Evolutionary conservation across 2,888 invertebrate species (phyloP).

Genomic region (Luperina testacea): DNA sequence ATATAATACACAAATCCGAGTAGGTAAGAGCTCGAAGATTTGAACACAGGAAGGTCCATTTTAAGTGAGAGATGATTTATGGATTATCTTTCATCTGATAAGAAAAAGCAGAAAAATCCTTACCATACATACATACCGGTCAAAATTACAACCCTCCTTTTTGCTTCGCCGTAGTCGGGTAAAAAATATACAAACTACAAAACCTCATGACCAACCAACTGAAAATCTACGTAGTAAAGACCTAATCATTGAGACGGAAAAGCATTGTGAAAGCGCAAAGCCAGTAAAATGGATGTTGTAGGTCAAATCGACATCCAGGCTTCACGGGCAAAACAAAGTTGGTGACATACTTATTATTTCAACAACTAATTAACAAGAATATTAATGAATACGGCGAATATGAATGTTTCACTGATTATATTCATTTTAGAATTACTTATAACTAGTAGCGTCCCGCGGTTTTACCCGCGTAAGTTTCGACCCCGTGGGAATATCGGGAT

Average conservation of each 20-base stretch:
- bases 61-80: background rate
- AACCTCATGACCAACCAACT: slow-evolving; percentile 23
- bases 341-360: background rate
- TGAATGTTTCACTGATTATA: background rate
- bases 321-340: background rate
- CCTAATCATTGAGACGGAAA: slow-evolving; percentile 53
- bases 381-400: background rate
- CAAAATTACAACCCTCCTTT: too few species aligned
- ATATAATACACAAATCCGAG: background rate
- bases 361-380: background rate
- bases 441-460: too few species aligned
- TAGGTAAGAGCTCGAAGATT: background rate
- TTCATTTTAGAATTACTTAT: background rate
- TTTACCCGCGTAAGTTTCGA: too few species aligned
- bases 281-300: slow-evolving; percentile 28
- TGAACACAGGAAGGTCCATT: background rate
- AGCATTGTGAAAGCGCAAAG: slow-evolving; percentile 44
- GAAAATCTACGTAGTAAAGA: slow-evolving; percentile 34
- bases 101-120: background rate
- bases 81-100: background rate
- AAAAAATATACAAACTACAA: background rate
- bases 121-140: too few species aligned
- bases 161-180: too few species aligned
- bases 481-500: too few species aligned
- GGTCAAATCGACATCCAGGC: slow-evolving; percentile 42